A percentile compares a stretch with the other conserved stretches of the same genome.
phyloP scores from a whole-genome alignment of 2,113 vertebrate species.

The Tragulus kanchil region DNA sequence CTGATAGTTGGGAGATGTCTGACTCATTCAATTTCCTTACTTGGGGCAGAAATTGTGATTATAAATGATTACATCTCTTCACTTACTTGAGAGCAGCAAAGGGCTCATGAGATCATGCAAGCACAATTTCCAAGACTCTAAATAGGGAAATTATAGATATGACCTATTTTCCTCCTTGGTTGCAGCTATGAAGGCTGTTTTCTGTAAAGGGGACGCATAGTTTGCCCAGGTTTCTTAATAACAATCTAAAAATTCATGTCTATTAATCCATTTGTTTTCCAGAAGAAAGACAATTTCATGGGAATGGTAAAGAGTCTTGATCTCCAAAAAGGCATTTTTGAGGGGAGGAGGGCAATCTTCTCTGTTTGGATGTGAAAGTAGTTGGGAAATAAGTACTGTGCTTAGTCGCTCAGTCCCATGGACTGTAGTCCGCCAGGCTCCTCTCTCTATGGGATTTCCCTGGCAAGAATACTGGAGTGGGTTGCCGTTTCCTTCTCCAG shows the following conservation, averaged over 20 bases:
- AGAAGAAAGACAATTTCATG: background rate
- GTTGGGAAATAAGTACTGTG: background rate
- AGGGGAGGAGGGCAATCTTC: background rate
- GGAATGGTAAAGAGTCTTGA: background rate
- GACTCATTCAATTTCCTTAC: background rate
- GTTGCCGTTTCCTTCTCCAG: background rate
- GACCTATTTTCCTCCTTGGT: background rate
- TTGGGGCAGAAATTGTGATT: background rate
- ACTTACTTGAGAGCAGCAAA: background rate
- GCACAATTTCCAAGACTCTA: constrained; percentile 19
- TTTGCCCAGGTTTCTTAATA: background rate
- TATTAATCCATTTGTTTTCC: background rate
- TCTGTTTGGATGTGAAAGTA: background rate
- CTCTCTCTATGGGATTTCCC: background rate
- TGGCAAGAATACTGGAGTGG: background rate
- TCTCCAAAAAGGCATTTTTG: background rate
- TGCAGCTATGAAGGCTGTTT: background rate
- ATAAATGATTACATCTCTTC: background rate
- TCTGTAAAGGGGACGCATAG: background rate
- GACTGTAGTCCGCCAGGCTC: background rate
- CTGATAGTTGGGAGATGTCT: background rate
- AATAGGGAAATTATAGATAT: background rate
- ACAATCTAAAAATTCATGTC: background rate
- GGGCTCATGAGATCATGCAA: background rate
- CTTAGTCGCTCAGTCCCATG: background rate